Percentiles rank a stretch among this genome's conserved stretches.
These are phyloP conservation scores for Hyphantria cunea DNA, from an alignment of 1,140 invertebrate genomes.

Conservation along the genomic window DNA sequence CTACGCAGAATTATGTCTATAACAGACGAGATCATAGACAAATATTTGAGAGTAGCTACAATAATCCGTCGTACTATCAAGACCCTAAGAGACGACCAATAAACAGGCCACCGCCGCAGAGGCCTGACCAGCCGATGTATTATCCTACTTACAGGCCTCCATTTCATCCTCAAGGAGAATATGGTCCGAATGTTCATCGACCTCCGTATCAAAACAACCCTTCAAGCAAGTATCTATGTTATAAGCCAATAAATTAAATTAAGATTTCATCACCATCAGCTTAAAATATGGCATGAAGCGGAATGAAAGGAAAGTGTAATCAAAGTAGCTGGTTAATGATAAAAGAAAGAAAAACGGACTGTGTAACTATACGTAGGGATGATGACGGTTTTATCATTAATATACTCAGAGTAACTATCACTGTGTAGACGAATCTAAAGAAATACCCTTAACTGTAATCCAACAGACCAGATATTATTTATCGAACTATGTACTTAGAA, in stretches of 20 bases:
- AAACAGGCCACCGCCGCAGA: constrained; percentile 7
- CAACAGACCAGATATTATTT: no score
- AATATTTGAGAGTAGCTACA: not conserved
- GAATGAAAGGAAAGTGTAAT: no score
- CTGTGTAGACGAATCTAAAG: no score
- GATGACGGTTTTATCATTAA: no score
- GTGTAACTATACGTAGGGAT: no score
- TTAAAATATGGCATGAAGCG: no score
- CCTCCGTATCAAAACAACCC: constrained; percentile 50
- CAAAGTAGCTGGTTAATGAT: no score
- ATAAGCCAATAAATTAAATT: not conserved
- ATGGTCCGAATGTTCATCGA: constrained; percentile 53
- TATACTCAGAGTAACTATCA: no score
- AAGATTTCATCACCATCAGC: no score
- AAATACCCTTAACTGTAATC: no score
- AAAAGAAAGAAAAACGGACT: no score
- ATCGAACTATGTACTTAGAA: no score
- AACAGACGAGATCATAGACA: not conserved
- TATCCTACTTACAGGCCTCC: constrained; percentile 59
- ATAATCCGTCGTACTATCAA: not conserved
- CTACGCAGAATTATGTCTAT: not conserved
- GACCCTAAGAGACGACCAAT: not conserved
- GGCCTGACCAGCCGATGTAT: constrained; percentile 28
- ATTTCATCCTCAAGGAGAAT: constrained; percentile 54
- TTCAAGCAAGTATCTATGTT: constrained; percentile 46